Evolutionary conservation across 2,113 vertebrate species (phyloP).

Genomic region (Oriolus oriolus): DNA sequence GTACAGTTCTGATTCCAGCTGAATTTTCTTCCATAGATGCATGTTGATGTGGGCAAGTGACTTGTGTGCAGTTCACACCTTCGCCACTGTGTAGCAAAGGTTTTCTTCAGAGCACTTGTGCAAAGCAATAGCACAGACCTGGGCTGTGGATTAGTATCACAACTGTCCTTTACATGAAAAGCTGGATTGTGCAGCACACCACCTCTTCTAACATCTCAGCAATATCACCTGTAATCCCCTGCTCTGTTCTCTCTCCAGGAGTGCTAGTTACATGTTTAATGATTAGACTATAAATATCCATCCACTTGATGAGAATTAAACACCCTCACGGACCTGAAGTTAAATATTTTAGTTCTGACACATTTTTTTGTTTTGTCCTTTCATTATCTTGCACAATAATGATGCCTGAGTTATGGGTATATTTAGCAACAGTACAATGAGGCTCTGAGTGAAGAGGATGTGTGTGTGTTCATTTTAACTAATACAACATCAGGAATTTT

Average conservation of each 20-base stretch:
- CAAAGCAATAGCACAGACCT: neutral
- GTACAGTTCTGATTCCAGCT: neutral
- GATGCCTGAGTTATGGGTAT: neutral
- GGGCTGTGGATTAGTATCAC: neutral
- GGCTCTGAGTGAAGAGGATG: neutral
- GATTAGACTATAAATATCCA: conserved; percentile 22
- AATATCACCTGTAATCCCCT: neutral
- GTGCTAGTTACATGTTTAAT: neutral
- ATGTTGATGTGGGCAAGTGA: neutral
- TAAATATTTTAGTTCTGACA: neutral
- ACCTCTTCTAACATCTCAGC: neutral
- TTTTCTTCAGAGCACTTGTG: neutral
- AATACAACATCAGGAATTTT: neutral
- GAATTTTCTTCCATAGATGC: neutral
- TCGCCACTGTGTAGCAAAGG: neutral
- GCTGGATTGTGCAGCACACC: neutral
- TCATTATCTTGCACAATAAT: neutral
- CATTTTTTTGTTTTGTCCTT: neutral
- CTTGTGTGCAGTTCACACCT: neutral
- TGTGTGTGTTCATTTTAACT: neutral
- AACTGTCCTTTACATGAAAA: neutral
- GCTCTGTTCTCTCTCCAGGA: neutral
- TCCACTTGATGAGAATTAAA: neutral
- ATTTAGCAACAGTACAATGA: neutral
- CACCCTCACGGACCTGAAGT: neutral